Percentiles rank a stretch among this genome's conserved stretches.
phyloP scores from a whole-genome alignment of 92 coral and sea anemone species.

The Parazoanthus swiftii region DNA sequence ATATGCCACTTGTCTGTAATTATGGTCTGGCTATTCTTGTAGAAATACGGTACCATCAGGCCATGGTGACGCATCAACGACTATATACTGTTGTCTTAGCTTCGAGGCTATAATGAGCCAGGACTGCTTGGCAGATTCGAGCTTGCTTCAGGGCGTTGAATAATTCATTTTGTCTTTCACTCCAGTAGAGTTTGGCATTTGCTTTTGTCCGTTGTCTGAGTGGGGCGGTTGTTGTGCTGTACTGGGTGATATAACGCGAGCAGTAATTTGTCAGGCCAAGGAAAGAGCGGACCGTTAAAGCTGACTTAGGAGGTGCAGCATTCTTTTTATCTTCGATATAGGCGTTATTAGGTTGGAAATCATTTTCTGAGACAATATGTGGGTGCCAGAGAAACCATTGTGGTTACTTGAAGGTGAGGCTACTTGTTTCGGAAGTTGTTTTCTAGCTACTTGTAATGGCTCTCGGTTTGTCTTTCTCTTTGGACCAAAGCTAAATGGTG shows the following conservation, averaged over 20 bases:
- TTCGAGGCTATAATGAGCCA: constrained; percentile 56
- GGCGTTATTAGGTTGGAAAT: constrained; percentile 45
- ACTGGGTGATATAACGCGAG: constrained; percentile 51
- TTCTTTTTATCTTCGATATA: constrained; percentile 45
- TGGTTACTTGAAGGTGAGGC: constrained; percentile 48
- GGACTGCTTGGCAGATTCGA: constrained; percentile 26
- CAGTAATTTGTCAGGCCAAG: constrained; percentile 59
- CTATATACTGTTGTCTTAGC: constrained; percentile 38
- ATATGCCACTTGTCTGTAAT: constrained; percentile 54
- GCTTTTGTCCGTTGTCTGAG: constrained; percentile 50
- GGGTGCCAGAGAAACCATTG: constrained; percentile 44
- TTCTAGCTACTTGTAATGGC: constrained; percentile 42
- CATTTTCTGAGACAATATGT: constrained; percentile 51
- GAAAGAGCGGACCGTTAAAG: constrained; percentile 52
- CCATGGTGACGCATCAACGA: constrained; percentile 59
- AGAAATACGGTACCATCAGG: constrained; percentile 53
- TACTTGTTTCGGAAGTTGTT: constrained; percentile 44
- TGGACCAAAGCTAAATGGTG: constrained; percentile 57
- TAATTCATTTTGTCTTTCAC: constrained; percentile 34
- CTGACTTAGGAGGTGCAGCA: constrained; percentile 47
- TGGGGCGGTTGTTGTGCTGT: constrained; percentile 52
- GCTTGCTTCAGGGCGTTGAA: constrained; percentile 36
- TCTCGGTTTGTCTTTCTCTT: constrained; percentile 29
- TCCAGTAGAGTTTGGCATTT: constrained; percentile 41
- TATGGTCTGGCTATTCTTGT: constrained; percentile 46